A percentile compares a stretch with the other conserved stretches of the same genome.
These are phyloP conservation scores for Patella vulgata DNA, from an alignment of 1,140 invertebrate genomes.

Conservation along the genomic window DNA sequence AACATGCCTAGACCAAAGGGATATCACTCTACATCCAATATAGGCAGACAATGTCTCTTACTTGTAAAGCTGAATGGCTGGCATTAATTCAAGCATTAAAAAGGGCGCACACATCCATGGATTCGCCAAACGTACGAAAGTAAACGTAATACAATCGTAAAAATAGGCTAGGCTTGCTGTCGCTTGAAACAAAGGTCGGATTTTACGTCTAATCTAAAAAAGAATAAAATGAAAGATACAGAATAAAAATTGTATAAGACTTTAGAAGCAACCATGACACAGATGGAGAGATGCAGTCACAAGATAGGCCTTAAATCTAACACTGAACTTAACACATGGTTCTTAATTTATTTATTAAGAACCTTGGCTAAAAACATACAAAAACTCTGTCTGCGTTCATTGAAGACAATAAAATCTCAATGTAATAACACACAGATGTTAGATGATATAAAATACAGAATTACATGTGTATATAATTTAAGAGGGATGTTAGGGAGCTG, in stretches of 20 bases:
- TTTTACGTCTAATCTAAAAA: slow-evolving; percentile 75
- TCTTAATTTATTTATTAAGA: neutral
- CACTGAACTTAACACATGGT: slow-evolving; percentile 6
- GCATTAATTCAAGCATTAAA: slow-evolving; percentile 83
- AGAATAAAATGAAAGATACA: slow-evolving; percentile 27
- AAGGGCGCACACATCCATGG: slow-evolving; percentile 90
- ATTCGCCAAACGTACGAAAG: slow-evolving; percentile 82
- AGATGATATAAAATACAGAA: too few species aligned
- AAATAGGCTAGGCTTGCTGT: slow-evolving; percentile 53
- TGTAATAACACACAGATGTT: too few species aligned
- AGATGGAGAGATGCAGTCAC: neutral
- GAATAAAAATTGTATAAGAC: neutral
- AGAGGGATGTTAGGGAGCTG: too few species aligned
- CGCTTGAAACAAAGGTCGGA: slow-evolving; percentile 81
- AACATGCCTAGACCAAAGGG: neutral
- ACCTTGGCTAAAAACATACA: neutral
- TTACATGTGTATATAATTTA: too few species aligned
- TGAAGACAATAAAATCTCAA: too few species aligned
- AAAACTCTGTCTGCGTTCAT: too few species aligned
- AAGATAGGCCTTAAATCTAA: neutral
- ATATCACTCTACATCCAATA: too few species aligned
- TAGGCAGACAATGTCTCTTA: slow-evolving; percentile 62
- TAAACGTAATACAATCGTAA: slow-evolving; percentile 69
- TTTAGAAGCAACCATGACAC: neutral
- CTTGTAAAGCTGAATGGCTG: slow-evolving; percentile 75